phyloP scores from a whole-genome alignment of 1,140 invertebrate genomes.

The Harpegnathos saltator region DNA sequence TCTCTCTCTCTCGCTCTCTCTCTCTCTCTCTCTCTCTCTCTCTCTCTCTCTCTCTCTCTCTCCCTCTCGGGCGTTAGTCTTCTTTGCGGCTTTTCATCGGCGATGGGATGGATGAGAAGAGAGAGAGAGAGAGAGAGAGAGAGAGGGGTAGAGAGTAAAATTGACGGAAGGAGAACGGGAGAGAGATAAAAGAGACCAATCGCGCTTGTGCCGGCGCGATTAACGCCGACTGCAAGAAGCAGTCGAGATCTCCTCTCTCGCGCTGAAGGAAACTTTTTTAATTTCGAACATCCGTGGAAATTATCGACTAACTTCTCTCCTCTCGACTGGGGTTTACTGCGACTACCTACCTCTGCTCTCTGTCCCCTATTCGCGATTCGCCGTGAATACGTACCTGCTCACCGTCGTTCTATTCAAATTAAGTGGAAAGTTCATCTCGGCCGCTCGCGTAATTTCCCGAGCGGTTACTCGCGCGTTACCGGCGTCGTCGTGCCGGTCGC shows the following conservation, averaged over 20 bases:
- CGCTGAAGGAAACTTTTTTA: conserved; percentile 75
- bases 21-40: too few relatives aligned
- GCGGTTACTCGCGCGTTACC: conserved; percentile 19
- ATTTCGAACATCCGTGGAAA: conserved; percentile 79
- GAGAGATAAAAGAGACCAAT: conserved; percentile 70
- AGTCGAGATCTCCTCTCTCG: conserved; percentile 54
- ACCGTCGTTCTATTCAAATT: conserved; percentile 65
- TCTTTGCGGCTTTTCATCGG: conserved; percentile 28
- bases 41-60: too few relatives aligned
- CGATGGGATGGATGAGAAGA: neutral
- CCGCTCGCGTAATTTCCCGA: conserved; percentile 35
- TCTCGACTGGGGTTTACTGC: conserved; percentile 47
- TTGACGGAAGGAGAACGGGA: neutral
- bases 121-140: conserved; percentile 4
- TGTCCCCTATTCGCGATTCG: neutral
- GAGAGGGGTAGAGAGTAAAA: conserved; percentile 4
- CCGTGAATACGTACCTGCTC: conserved; percentile 42
- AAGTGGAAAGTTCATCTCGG: conserved; percentile 64
- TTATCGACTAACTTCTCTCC: conserved; percentile 74
- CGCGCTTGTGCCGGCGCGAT: conserved; percentile 62
- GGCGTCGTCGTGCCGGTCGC: neutral
- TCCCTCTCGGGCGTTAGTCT: conserved; percentile 7
- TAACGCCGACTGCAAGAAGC: conserved; percentile 72
- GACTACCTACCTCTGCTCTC: conserved; percentile 19
- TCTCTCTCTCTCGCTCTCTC: too few relatives aligned